These are phyloP conservation scores for Helleia helle DNA, from an alignment of 2,888 invertebrate species.

Conservation along the genomic window DNA sequence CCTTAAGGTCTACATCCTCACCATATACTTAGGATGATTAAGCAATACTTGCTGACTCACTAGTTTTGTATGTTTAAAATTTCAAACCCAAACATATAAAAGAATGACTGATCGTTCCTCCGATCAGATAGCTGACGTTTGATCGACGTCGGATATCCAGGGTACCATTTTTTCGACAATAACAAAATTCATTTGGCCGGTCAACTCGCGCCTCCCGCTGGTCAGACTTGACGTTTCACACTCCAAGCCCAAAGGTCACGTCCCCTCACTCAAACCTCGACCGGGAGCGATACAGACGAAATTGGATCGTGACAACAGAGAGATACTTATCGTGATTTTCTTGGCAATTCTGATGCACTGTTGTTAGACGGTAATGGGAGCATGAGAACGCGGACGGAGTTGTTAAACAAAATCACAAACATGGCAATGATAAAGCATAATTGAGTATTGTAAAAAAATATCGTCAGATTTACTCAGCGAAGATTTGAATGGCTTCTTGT, in stretches of 20 bases:
- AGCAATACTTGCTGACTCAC: conserved; percentile 18
- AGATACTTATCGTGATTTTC: conserved; percentile 72
- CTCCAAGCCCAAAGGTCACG: conserved; percentile 64
- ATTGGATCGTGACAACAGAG: conserved; percentile 69
- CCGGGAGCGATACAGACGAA: conserved; percentile 61
- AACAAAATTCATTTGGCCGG: conserved; percentile 40
- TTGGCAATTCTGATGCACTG: conserved; percentile 65
- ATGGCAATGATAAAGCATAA: conserved; percentile 27
- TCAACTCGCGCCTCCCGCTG: conserved; percentile 61
- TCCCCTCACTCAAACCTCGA: conserved; percentile 65
- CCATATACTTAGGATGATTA: no score
- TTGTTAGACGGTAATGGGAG: conserved; percentile 63
- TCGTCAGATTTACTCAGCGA: no score
- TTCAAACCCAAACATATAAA: conserved; percentile 31
- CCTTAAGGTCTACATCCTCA: no score
- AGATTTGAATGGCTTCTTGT: not conserved
- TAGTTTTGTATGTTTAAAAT: conserved; percentile 19
- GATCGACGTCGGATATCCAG: conserved; percentile 65
- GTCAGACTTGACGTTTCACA: conserved; percentile 63
- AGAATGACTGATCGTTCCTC: conserved; percentile 50
- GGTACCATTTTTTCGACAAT: conserved; percentile 32
- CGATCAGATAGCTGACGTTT: conserved; percentile 46
- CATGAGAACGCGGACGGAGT: conserved; percentile 58
- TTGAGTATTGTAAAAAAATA: not conserved
- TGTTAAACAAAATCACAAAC: conserved; percentile 55